phyloP scores from a whole-genome alignment of 2,797 vertebrate genomes.

The Dermochelys coriacea region DNA sequence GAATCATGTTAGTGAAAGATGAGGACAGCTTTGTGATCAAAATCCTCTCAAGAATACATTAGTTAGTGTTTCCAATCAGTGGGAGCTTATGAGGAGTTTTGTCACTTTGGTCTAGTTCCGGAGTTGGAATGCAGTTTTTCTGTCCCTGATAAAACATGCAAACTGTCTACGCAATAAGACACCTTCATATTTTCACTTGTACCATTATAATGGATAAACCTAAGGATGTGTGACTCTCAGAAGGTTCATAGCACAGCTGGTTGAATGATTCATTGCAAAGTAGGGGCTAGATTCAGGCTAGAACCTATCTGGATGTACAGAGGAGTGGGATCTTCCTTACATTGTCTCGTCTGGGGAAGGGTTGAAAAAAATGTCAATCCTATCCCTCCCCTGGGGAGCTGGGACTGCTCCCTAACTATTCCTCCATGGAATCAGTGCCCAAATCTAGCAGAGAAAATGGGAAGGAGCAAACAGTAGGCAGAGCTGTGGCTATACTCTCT shows the following conservation, averaged over 20 bases:
- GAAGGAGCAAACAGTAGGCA: background rate
- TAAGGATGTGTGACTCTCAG: background rate
- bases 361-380: background rate
- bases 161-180: background rate
- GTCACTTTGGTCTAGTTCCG: background rate
- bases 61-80: background rate
- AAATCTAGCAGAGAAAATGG: background rate
- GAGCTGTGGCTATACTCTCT: accelerated
- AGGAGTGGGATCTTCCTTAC: background rate
- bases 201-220: background rate
- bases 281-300: background rate
- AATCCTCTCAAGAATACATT: background rate
- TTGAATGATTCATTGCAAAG: background rate
- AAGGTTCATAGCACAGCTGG: background rate
- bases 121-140: background rate
- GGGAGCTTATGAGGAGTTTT: background rate
- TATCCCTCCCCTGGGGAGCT: background rate
- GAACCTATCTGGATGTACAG: background rate
- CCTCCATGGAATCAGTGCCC: accelerated
- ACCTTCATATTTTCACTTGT: background rate
- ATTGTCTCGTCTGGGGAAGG: background rate
- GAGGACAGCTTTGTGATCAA: background rate
- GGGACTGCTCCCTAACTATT: background rate
- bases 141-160: background rate
- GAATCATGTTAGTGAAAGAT: background rate